phyloP scores from a whole-genome alignment of 2,888 invertebrate genomes.

The Pterostichus madidus region DNA sequence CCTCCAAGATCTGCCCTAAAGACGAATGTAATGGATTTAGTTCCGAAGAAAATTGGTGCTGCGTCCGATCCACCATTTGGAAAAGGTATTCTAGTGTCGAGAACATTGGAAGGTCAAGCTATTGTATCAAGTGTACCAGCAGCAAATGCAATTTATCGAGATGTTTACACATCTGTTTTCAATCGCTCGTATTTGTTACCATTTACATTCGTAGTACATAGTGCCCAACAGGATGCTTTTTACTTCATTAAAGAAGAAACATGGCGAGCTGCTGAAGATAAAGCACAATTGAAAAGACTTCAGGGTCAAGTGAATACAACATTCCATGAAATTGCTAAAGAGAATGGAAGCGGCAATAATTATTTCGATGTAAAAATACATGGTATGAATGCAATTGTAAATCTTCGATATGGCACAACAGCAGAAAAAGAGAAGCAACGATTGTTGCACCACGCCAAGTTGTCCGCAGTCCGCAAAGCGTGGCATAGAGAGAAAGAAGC shows the following conservation, averaged over 20 bases:
- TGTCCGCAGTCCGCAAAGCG: slow-evolving; percentile 92
- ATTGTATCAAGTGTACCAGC: slow-evolving; percentile 92
- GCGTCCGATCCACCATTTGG: slow-evolving; percentile 95
- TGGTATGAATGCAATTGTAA: slow-evolving; percentile 93
- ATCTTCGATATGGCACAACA: slow-evolving; percentile 96
- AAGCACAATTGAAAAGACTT: slow-evolving; percentile 91
- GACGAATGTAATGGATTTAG: slow-evolving; percentile 87
- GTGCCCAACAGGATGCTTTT: slow-evolving; percentile 93
- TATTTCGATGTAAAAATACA: slow-evolving; percentile 94
- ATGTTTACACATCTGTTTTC: slow-evolving; percentile 95
- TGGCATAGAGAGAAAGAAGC: slow-evolving; percentile 96
- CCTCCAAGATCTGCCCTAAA: slow-evolving; percentile 90
- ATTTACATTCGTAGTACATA: slow-evolving; percentile 92
- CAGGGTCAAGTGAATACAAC: slow-evolving; percentile 95
- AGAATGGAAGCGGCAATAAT: slow-evolving; percentile 85
- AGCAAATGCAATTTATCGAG: slow-evolving; percentile 93
- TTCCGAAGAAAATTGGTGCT: slow-evolving; percentile 87
- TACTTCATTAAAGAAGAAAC: slow-evolving; percentile 95
- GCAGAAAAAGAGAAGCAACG: slow-evolving; percentile 93
- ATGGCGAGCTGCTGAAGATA: slow-evolving; percentile 93
- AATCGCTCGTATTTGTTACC: slow-evolving; percentile 93
- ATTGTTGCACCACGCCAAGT: slow-evolving; percentile 93
- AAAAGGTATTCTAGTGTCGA: slow-evolving; percentile 90
- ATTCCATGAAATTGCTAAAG: slow-evolving; percentile 89
- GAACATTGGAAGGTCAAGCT: slow-evolving; percentile 88